phyloP scores from a whole-genome alignment of 2,888 invertebrate species.

The Caenorhabditis sulstoni region DNA sequence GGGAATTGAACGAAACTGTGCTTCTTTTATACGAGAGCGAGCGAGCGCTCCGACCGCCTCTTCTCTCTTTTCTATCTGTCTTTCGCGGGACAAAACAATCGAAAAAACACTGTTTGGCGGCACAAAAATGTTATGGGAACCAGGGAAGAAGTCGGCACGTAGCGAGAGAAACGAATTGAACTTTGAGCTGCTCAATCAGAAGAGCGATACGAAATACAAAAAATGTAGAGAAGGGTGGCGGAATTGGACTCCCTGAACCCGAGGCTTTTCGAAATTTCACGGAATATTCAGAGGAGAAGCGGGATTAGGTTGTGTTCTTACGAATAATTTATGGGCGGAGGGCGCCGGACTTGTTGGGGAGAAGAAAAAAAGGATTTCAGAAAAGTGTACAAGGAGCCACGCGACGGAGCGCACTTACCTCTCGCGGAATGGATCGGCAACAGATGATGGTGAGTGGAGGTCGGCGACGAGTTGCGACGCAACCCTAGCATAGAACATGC shows the following conservation, averaged over 20 bases:
- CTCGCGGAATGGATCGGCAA: conserved; percentile 6
- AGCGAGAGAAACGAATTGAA: conserved; percentile 4
- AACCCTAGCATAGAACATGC: conserved; percentile 66
- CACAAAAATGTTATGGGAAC: conserved; percentile 31
- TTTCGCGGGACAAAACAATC: conserved; percentile 3
- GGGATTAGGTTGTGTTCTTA: too few relatives aligned
- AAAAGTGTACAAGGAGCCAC: too few relatives aligned
- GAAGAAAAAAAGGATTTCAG: too few relatives aligned
- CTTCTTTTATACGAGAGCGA: conserved; percentile 14
- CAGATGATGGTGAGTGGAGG: conserved; percentile 9
- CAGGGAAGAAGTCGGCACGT: conserved; percentile 24
- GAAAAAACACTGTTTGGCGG: conserved; percentile 27
- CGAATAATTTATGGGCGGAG: too few relatives aligned
- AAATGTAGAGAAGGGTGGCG: too few relatives aligned
- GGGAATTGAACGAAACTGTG: too few relatives aligned
- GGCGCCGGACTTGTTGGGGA: too few relatives aligned
- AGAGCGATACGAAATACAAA: too few relatives aligned
- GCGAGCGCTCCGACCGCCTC: not conserved
- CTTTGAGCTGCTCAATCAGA: not conserved
- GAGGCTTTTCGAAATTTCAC: too few relatives aligned
- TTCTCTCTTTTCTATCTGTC: not conserved
- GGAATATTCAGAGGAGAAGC: too few relatives aligned
- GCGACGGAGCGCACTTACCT: not conserved
- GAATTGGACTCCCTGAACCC: too few relatives aligned
- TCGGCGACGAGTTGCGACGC: conserved; percentile 66